Base-by-base conservation (phyloP, 2,888 invertebrate genomes). In the Horisme vitalbata region DNA sequence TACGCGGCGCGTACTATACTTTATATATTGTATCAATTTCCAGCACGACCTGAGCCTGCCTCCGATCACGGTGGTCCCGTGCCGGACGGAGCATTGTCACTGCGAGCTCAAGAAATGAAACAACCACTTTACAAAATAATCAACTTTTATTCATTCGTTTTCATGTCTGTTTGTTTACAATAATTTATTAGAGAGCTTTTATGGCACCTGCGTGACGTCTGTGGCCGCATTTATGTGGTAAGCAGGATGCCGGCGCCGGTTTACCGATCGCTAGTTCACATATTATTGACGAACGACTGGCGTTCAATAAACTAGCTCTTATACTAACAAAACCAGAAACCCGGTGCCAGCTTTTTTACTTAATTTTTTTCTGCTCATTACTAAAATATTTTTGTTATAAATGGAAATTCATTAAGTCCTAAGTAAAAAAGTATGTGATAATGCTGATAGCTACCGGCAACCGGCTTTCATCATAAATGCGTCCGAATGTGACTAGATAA, bases 161-260 rank as follows among this genome's bases (percentile, higher is more conserved):
- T 61, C 55, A 55, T 41, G 31, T 41, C 28, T 21, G 41, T 37
- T 35, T 45, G 24, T 53, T 63, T 58, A 65, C n/a, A n/a, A 45
- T 59, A 9, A 52, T 63, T 55, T 41, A 38, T 55, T 37, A 47
- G 49, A 77, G 74, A 80, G 76, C 78, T 75, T 74, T 54, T 61
- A 85, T 86, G 85, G 85, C 85, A 84, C 86, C 56, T 52, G 74
- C 65, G 74, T 70, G 63, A 51, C 66, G 61, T 66, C 55, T 62
- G 7, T 34, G 10, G 24, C 12, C 32, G 54, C 36, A 36, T 35
- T 46, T 30, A 36, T 24, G 20, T 20, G 39, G 38, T 24, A 28
- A 39, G 12, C 37, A 23, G 27, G 14, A 9, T 27, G 15, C 10
- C n/a, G 10, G 23, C 23, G 38, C n/a, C 15, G 6, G 13, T 28